A percentile compares a stretch with the other conserved stretches of the same genome.
Evolutionary conservation across 2,888 invertebrate species (phyloP).

Genomic region (Timema cristinae): DNA sequence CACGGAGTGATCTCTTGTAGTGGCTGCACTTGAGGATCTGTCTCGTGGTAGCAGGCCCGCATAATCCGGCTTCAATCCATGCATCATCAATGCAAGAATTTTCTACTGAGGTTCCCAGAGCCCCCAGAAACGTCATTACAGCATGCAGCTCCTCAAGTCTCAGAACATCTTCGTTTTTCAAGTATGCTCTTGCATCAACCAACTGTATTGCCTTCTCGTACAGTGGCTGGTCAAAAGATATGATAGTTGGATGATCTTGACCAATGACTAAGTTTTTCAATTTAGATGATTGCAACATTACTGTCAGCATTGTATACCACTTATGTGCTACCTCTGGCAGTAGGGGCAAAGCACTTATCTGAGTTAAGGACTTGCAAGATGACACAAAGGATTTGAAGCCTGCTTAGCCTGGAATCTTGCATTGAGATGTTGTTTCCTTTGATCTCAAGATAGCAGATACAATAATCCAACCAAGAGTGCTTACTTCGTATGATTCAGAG

Average conservation of each 20-base stretch:
- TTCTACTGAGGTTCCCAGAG: constrained; percentile 24
- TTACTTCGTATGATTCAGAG: background rate
- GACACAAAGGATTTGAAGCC: background rate
- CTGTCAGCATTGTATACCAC: background rate
- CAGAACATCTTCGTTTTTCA: background rate
- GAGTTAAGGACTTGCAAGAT: background rate
- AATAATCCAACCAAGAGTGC: background rate
- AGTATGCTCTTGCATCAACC: background rate
- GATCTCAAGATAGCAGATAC: background rate
- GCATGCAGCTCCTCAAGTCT: background rate
- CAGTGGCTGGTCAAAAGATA: background rate
- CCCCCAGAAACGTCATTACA: constrained; percentile 11
- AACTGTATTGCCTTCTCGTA: constrained; percentile 1
- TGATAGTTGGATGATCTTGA: background rate
- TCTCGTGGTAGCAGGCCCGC: constrained; percentile 27
- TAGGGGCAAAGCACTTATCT: constrained; percentile 6
- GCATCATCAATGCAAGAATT: constrained; percentile 27
- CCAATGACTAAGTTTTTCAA: background rate
- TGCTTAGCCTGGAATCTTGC: background rate
- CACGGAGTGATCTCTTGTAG: constrained; percentile 21
- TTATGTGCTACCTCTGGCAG: background rate
- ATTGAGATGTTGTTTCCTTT: background rate
- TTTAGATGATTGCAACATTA: background rate
- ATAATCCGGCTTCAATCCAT: constrained; percentile 27
- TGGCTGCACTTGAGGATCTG: constrained; percentile 25